Percentiles rank a stretch among this genome's conserved stretches.
Conservation (phyloP, 2,113 vertebrate genomes). For the Lophius piscatorius region DNA sequence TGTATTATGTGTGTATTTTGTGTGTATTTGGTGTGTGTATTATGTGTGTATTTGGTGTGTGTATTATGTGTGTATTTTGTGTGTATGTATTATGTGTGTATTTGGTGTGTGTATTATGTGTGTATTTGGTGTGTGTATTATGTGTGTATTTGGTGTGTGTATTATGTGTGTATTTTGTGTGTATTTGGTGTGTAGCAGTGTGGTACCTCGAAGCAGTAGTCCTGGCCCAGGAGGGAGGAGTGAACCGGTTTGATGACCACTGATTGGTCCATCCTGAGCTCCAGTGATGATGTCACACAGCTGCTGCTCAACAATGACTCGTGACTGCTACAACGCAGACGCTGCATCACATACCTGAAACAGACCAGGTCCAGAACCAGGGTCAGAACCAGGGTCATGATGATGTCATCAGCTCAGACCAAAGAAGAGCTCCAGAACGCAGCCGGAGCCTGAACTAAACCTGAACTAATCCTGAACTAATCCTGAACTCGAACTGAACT, state of each 20-base stretch:
- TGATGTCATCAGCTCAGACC: not conserved
- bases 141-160: not conserved
- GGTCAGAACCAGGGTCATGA: not conserved
- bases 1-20: too few relatives aligned
- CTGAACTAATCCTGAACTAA: too few relatives aligned
- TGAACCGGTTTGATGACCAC: slow-evolving; percentile 94
- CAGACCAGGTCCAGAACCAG: not conserved
- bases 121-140: too few relatives aligned
- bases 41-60: too few relatives aligned
- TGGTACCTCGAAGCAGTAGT: slow-evolving; percentile 96
- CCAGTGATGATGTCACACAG: slow-evolving; percentile 88
- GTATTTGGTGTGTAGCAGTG: not conserved
- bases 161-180: slow-evolving; percentile 6
- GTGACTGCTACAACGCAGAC: slow-evolving; percentile 89
- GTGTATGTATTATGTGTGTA: too few relatives aligned
- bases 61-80: too few relatives aligned
- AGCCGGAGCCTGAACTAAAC: too few relatives aligned
- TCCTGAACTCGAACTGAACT: too few relatives aligned
- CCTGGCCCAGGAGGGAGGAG: slow-evolving; percentile 93
- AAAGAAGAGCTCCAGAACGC: too few relatives aligned
- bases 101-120: too few relatives aligned
- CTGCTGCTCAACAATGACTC: slow-evolving; percentile 90
- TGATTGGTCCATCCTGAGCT: slow-evolving; percentile 89
- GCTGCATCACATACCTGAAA: slow-evolving; percentile 88
- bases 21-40: too few relatives aligned